Percentiles rank a stretch among this genome's conserved stretches.
These are phyloP conservation scores for Stichodactyla helianthus DNA, from an alignment of 64 coral and sea anemone genomes.

Conservation along the genomic window DNA sequence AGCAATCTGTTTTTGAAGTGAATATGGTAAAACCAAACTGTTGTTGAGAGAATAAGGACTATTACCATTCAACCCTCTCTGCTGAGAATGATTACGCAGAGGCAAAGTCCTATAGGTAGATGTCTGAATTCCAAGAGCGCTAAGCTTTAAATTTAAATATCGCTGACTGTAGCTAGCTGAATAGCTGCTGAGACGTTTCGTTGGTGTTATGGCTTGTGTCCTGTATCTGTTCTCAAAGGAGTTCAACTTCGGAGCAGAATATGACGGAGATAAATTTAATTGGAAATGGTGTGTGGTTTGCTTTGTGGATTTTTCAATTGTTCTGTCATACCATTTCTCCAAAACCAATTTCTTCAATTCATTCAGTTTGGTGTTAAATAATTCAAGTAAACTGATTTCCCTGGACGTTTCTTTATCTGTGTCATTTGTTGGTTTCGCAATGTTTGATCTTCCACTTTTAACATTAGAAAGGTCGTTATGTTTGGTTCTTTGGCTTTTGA, in stretches of 20 bases:
- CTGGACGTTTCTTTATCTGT: background rate
- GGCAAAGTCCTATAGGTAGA: background rate
- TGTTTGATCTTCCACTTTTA: background rate
- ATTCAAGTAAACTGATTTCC: background rate
- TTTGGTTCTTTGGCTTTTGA: background rate
- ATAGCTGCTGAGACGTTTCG: background rate
- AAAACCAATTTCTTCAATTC: slow-evolving; percentile 15
- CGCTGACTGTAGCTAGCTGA: background rate
- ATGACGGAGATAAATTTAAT: background rate
- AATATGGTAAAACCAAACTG: background rate
- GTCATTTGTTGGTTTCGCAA: background rate
- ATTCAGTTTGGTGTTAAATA: slow-evolving; percentile 29
- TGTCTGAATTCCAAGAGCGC: background rate
- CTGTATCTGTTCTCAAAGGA: background rate
- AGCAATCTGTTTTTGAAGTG: background rate
- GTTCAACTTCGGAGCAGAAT: background rate
- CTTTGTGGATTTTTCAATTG: background rate
- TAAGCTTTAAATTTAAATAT: background rate
- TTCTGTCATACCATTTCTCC: slow-evolving; percentile 21
- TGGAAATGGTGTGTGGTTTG: background rate
- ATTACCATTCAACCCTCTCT: background rate
- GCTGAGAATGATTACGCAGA: background rate
- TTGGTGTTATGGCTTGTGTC: background rate
- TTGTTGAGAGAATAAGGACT: background rate
- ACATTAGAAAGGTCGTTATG: background rate